Evolutionary conservation across 2,113 vertebrate genomes (phyloP), one percentile per base, ranked within the genome.

Genomic region (Campylorhamphus procurvoides): DNA sequence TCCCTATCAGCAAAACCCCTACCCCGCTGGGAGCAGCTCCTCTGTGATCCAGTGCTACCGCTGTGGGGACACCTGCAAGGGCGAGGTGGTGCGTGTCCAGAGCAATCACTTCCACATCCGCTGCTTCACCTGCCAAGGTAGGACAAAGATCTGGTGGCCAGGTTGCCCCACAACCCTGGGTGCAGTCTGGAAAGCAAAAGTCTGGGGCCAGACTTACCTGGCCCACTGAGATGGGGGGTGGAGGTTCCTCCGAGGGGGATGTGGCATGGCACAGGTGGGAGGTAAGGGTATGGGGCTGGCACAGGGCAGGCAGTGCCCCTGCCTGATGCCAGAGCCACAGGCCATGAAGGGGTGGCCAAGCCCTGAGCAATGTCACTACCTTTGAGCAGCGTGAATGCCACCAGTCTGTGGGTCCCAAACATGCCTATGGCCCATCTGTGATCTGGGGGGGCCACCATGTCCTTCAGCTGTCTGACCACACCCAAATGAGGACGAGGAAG

Each of bases 41-140:
- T 98, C 93, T 13, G 96, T 98, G 77, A 99, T 99, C 97, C 98
- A 98, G 75, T 99, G 99, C 97, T 99, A 99, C 95, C 98, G 99
- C 84, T 99, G 99, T 1, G 98, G 99, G 88, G 99, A 99, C 89
- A 98, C 98, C 49, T 99, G 99, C 97, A 99, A 99, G 98, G 99
- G 99, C 14, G 99, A 99, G 97, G 99, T 99, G 90, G 99, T 99
- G 39, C 99, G 99, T 0, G 99, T 99, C 75, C 99, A 99, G 96
- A 99, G 98, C 59, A 99, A 98, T 82, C 99, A 99, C 97, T 99
- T 99, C 97, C 99, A 99, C 94, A 99, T 99, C 97, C 98, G 99
- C 97, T 99, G 99, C 97, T 99, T 99, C 98, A 99, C 99, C 97
- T 99, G 99, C 96, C 98, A 99, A 98, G 99, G 99, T 99, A 99